These are phyloP conservation scores for Ephydatia muelleri DNA, from an alignment of 37 sponge, comb jelly and placozoan genomes.

Conservation along the genomic window DNA sequence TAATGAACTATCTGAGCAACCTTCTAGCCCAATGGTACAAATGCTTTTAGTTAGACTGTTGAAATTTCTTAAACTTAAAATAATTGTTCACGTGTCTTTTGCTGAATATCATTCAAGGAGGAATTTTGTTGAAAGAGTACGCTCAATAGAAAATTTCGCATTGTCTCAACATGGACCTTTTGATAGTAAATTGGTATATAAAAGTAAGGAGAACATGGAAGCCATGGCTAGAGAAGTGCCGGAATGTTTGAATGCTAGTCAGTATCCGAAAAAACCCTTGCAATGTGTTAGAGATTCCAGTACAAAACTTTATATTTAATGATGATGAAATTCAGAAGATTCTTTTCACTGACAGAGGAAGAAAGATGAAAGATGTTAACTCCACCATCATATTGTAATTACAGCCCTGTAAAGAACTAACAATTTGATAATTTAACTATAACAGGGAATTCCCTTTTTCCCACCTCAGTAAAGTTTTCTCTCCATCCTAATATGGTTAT, in stretches of 20 bases:
- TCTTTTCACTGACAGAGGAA: too few relatives aligned
- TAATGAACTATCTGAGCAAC: conserved; percentile 26
- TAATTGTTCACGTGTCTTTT: conserved; percentile 14
- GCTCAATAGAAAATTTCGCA: conserved; percentile 8
- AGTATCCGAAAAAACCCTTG: conserved; percentile 11
- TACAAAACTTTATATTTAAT: conserved; percentile 6
- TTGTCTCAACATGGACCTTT: conserved; percentile 2
- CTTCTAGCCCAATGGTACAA: conserved; percentile 17
- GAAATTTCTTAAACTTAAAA: conserved; percentile 9
- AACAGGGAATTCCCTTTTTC: too few relatives aligned
- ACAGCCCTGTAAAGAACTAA: too few relatives aligned
- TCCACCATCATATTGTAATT: too few relatives aligned
- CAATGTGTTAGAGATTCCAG: background rate
- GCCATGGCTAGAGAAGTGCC: conserved; percentile 1
- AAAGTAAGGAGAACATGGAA: conserved; percentile 16
- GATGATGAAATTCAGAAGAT: too few relatives aligned
- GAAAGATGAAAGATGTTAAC: too few relatives aligned
- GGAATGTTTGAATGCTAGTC: conserved; percentile 2
- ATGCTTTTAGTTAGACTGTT: conserved; percentile 9
- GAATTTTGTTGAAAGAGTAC: conserved; percentile 13
- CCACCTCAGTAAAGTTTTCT: too few relatives aligned
- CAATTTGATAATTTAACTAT: too few relatives aligned
- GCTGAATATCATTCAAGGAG: conserved; percentile 23
- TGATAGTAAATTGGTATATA: background rate
- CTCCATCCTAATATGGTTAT: too few relatives aligned